These are phyloP conservation scores for Apis cerana DNA, from an alignment of 1,140 invertebrate genomes.

Conservation along the genomic window DNA sequence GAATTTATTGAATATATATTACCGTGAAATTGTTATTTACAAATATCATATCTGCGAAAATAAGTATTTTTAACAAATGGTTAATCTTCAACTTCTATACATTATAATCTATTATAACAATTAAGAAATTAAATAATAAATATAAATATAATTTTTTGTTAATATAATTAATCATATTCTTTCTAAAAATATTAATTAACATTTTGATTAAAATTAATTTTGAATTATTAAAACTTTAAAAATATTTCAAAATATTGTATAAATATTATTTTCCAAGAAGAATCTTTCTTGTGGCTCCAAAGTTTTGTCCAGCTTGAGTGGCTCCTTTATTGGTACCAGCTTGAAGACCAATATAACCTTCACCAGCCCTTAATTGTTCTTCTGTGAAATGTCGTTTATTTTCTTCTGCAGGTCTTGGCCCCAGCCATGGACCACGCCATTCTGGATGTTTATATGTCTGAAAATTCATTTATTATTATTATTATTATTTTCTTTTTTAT, in stretches of 20 bases:
- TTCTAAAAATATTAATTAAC: not conserved
- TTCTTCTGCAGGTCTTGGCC: constrained; percentile 94
- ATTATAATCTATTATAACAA: not conserved
- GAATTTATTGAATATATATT: not conserved
- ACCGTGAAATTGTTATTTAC: not conserved
- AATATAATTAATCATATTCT: constrained; percentile 9
- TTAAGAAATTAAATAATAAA: not conserved
- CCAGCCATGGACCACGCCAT: constrained; percentile 93
- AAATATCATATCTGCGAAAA: not conserved
- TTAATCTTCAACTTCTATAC: not conserved
- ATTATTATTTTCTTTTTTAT: not conserved
- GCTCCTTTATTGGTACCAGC: constrained; percentile 98
- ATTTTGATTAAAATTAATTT: not conserved
- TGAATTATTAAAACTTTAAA: constrained; percentile 22
- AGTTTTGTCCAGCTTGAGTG: constrained; percentile 94
- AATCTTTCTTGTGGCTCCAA: constrained; percentile 95
- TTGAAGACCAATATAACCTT: constrained; percentile 95
- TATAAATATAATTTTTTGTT: constrained; percentile 3
- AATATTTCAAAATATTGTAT: not conserved
- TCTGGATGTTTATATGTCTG: constrained; percentile 95
- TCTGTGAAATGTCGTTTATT: constrained; percentile 96
- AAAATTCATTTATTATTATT: constrained; percentile 42
- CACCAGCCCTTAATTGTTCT: constrained; percentile 94
- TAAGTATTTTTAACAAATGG: not conserved
- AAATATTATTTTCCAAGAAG: constrained; percentile 89